A percentile compares a stretch with the other conserved stretches of the same genome.
Conservation (phyloP, 2,888 invertebrate species). For the Dicycla oo region DNA sequence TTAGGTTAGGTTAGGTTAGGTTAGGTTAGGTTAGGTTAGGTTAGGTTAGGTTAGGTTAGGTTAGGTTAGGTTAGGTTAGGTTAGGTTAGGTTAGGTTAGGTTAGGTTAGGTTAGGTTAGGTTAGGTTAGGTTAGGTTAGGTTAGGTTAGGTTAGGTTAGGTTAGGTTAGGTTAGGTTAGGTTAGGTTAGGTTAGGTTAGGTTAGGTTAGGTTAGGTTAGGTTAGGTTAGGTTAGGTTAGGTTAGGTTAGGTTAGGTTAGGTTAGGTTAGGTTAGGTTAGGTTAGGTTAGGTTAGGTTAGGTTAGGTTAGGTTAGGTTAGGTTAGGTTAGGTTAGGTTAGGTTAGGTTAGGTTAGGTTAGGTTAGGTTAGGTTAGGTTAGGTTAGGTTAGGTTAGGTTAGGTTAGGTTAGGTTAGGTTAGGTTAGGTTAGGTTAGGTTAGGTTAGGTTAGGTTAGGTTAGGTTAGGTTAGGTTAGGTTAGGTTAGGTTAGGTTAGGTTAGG, state of each 20-base stretch:
- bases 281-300: slow-evolving; percentile 2
- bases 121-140: too few species aligned
- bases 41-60: neutral
- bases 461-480: slow-evolving; percentile 44
- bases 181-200: slow-evolving; percentile 20
- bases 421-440: slow-evolving; percentile 23
- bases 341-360: slow-evolving; percentile 2
- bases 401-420: slow-evolving; percentile 2
- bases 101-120: too few species aligned
- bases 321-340: neutral
- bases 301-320: neutral
- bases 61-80: neutral
- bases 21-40: too few species aligned
- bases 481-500: slow-evolving; percentile 47
- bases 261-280: slow-evolving; percentile 45
- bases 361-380: neutral
- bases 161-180: neutral
- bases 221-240: slow-evolving; percentile 42
- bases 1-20: too few species aligned
- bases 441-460: slow-evolving; percentile 44
- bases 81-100: slow-evolving; percentile 5
- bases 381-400: slow-evolving; percentile 8
- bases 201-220: slow-evolving; percentile 51
- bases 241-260: slow-evolving; percentile 48
- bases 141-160: neutral